Base-by-base conservation (phyloP, 1,140 invertebrate species). In the Phenacoccus solenopsis region DNA sequence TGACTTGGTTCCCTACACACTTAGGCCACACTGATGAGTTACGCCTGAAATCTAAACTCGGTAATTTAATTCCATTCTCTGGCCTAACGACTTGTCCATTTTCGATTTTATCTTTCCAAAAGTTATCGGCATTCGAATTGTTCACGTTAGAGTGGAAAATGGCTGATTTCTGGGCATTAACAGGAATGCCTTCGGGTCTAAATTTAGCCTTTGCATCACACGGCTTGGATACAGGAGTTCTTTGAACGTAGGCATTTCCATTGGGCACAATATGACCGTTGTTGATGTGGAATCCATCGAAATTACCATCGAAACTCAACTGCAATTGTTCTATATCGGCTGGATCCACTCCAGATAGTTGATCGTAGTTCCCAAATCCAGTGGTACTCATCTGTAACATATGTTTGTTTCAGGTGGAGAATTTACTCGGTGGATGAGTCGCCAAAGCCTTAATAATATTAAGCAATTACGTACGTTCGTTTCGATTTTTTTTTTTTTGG, bases 301-400 rank as follows among this genome's bases (percentile, higher is more conserved):
- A 64, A 24, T 64, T 24, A 27, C 22, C 22, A 24, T 27, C 59
- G 22, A 64, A 64, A 64, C 20, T 64, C 25, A 64, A 64, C 21
- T 64, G 59, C 22, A 64, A 20, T 64, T 64, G 59, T 64, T 64
- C 59, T 4, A 64, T 64, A 16, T 64, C 59, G 20, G 25, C 59
- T 5, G 59, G 22, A 4, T 64, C 59, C 4, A 64, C 59, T 2
- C 22, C 25, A 10, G 59, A 3, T 10, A 64, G 59, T 25, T 64
- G 59, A 27, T 64, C 59, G 22, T 64, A 27, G 21, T 27, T 27
- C 12, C 59, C 25, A 27, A 64, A 64, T 27, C 59, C 59, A 1
- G 59, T 10, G 3, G 59, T 24, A 24, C 20, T 25, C 59, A 64
- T 64, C 59, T 64, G 59, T 3, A 16, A 64, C 10, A 24, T 22